These are phyloP conservation scores for Leptoclinus maculatus DNA, from an alignment of 2,797 vertebrate species.

Conservation along the genomic window DNA sequence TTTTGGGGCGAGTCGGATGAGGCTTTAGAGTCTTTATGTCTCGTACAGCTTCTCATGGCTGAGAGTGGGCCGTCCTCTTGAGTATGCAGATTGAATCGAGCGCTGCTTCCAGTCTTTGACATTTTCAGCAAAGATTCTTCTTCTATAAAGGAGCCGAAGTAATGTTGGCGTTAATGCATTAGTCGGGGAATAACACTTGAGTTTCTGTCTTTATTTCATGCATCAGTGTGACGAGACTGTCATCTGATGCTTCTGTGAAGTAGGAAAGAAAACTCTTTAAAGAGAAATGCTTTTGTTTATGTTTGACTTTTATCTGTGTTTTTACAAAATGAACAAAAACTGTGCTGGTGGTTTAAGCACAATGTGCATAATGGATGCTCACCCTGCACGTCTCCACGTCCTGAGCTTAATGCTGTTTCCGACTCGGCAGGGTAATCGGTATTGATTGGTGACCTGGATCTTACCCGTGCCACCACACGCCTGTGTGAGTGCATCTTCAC, in stretches of 20 bases:
- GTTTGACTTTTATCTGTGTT: not conserved
- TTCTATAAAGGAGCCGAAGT: slow-evolving; percentile 41
- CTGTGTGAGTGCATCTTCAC: slow-evolving; percentile 36
- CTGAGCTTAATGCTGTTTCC: slow-evolving; percentile 52
- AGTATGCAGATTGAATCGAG: slow-evolving; percentile 61
- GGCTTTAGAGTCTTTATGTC: slow-evolving; percentile 52
- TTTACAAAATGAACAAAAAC: slow-evolving; percentile 1
- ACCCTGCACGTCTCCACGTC: slow-evolving; percentile 27
- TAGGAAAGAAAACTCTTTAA: not conserved
- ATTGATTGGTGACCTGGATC: slow-evolving; percentile 74
- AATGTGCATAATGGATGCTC: slow-evolving; percentile 13
- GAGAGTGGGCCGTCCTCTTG: slow-evolving; percentile 53
- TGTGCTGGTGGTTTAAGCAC: not conserved
- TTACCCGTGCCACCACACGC: slow-evolving; percentile 44
- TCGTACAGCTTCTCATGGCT: slow-evolving; percentile 57
- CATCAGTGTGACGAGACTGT: not conserved
- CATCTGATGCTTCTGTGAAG: not conserved
- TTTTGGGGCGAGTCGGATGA: slow-evolving; percentile 65
- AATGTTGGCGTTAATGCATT: slow-evolving; percentile 18
- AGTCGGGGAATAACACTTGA: slow-evolving; percentile 13
- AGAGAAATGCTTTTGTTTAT: not conserved
- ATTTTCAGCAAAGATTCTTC: slow-evolving; percentile 58
- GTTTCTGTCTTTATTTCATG: slow-evolving; percentile 16
- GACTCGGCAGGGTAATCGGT: slow-evolving; percentile 61
- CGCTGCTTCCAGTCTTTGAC: slow-evolving; percentile 60